phyloP scores from a whole-genome alignment of 2,113 vertebrate species.

The Tauraco erythrolophus region DNA sequence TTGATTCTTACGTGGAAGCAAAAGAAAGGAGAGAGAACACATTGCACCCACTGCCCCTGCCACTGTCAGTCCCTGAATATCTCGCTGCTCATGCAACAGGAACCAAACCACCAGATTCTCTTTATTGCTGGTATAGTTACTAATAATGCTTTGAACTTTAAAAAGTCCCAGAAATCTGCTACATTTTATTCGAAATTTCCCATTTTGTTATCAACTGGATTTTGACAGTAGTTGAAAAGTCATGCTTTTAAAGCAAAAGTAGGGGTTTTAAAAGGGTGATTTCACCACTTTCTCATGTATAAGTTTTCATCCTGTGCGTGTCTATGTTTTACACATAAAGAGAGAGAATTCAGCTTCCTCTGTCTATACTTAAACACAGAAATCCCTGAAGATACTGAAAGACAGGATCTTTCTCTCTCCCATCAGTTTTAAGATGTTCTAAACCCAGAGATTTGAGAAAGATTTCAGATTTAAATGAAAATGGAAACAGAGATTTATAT shows the following conservation, averaged over 20 bases:
- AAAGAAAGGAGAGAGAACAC: background rate
- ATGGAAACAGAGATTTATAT: background rate
- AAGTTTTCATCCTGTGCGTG: background rate
- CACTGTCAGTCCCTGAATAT: background rate
- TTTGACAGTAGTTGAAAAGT: background rate
- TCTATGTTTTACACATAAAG: background rate
- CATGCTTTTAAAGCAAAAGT: background rate
- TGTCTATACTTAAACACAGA: background rate
- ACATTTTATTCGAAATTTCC: background rate
- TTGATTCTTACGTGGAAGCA: background rate
- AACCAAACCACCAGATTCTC: background rate
- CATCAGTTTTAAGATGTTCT: background rate
- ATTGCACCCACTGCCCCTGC: background rate
- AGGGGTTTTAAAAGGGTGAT: accelerated
- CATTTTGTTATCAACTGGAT: background rate
- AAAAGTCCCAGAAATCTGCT: background rate
- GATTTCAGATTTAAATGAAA: background rate
- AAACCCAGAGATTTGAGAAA: background rate
- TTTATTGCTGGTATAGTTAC: background rate
- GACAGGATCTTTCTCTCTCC: background rate
- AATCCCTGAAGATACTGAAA: background rate
- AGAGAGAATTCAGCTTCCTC: background rate
- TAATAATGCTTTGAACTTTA: background rate
- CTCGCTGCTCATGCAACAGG: background rate
- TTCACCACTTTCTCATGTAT: background rate